Evolutionary conservation across 2,888 invertebrate species (phyloP), one percentile per base, ranked within the genome.

Genomic region (Stenodema calcarata): DNA sequence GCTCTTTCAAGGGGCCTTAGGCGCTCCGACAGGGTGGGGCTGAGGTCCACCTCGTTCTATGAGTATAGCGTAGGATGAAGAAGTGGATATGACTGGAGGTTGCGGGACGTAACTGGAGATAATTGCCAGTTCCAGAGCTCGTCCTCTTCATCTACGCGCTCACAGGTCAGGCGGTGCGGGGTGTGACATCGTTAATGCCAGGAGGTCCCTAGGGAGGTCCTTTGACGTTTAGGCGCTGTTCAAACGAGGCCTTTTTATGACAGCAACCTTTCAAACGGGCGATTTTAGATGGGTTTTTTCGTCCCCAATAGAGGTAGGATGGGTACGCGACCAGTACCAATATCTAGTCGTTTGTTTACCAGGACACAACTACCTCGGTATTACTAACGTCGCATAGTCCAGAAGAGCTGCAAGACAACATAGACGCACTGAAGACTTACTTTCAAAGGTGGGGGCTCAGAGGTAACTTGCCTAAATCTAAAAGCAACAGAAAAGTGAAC

Each of bases 71-170:
- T 6, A 35, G 35, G 76, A 11, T 41, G 41, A n/a, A 35, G 30
- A 23, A 23, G 76, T 28, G 76, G 76, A 76, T 11, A 35, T 35
- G 3, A 9, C 30, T 14, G n/a, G 7, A 16, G 28, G n/a, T 9
- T 11, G 30, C 6, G 78, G 23, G 78, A 44, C 23, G 76, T 41
- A 4, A 9, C 27, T 3, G 9, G 23, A 78, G 78, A 78, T 78
- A 78, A 78, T 78, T 78, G 78, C 23, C 23, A 44, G 78, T 78
- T 78, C 27, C 35, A 41, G 73, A 62, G 23, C 62, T 62, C 62
- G 62, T 18, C 62, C 62, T 62, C 62, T 23, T 23, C 73, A 30
- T 73, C 23, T 18, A 7, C 27, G 35, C 28, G 73, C 16, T 16
- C 28, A n/a, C 4, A 27, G 35, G 16, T 30, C 73, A 35, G 35